phyloP scores from a whole-genome alignment of 35 echinoderm and acorn worm species.

The Hemicentrotus pulcherrimus region DNA sequence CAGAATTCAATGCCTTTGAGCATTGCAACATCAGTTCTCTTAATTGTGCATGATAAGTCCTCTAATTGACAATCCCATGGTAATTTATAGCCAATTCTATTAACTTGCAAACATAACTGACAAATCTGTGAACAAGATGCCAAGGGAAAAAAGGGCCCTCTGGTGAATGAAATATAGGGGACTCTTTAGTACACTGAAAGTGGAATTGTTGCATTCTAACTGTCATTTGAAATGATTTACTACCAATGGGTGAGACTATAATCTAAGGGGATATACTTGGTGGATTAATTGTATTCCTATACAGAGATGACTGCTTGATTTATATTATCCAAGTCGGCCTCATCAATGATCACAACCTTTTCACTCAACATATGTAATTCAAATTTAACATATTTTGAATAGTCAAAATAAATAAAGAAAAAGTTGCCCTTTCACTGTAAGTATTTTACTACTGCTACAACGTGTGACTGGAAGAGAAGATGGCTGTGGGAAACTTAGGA shows the following conservation, averaged over 20 bases:
- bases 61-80: not conserved
- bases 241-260: not conserved
- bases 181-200: not conserved
- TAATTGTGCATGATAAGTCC: not conserved
- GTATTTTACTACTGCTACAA: too few species aligned
- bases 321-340: not conserved
- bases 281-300: not conserved
- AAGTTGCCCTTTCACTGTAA: not conserved
- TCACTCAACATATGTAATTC: not conserved
- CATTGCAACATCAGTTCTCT: too few species aligned
- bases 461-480: too few species aligned
- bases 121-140: not conserved
- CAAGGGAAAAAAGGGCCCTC: not conserved
- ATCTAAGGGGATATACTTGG: not conserved
- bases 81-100: not conserved
- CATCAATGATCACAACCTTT: not conserved
- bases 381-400: not conserved
- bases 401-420: not conserved
- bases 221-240: conserved; percentile 13
- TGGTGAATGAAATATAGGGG: not conserved
- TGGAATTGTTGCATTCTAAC: not conserved
- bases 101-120: conserved; percentile 6
- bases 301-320: not conserved
- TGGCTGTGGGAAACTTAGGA: too few species aligned
- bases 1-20: not conserved